phyloP scores from a whole-genome alignment of 2,888 invertebrate species.

The Spialia ferax region DNA sequence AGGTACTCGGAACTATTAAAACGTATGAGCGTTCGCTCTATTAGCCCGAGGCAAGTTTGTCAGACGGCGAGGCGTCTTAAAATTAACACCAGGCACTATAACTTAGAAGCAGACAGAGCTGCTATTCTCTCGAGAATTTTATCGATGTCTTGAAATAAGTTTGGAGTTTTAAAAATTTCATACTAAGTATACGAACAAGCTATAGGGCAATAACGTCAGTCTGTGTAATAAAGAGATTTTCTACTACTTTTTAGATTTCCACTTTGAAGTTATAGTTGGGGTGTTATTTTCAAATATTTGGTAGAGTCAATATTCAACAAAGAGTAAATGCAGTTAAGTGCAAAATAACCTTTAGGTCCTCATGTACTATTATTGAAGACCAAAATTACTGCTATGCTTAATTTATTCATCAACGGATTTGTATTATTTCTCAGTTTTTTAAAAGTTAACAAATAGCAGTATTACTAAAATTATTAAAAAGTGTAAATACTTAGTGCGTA shows the following conservation, averaged over 20 bases:
- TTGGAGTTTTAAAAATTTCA: not conserved
- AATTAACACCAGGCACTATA: conserved; percentile 9
- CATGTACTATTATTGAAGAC: too few relatives aligned
- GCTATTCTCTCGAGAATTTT: not conserved
- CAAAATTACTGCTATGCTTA: too few relatives aligned
- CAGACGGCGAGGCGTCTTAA: not conserved
- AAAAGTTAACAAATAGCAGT: too few relatives aligned
- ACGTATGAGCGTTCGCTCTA: not conserved
- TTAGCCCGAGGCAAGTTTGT: conserved; percentile 3
- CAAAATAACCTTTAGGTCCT: too few relatives aligned
- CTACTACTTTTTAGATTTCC: not conserved
- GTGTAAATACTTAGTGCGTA: too few relatives aligned
- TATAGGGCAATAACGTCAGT: not conserved
- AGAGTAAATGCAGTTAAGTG: too few relatives aligned
- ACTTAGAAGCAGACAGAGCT: conserved; percentile 1
- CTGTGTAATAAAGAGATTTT: not conserved
- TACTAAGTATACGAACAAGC: not conserved
- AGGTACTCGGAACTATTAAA: not conserved
- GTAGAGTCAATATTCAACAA: too few relatives aligned
- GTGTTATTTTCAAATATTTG: too few relatives aligned
- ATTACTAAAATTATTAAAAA: too few relatives aligned
- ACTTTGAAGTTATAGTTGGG: too few relatives aligned
- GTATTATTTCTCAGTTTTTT: too few relatives aligned
- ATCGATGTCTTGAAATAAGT: conserved; percentile 3
- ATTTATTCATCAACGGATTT: too few relatives aligned